Conservation (phyloP, 2,888 invertebrate genomes). For the Dastarcus helophoroides region DNA sequence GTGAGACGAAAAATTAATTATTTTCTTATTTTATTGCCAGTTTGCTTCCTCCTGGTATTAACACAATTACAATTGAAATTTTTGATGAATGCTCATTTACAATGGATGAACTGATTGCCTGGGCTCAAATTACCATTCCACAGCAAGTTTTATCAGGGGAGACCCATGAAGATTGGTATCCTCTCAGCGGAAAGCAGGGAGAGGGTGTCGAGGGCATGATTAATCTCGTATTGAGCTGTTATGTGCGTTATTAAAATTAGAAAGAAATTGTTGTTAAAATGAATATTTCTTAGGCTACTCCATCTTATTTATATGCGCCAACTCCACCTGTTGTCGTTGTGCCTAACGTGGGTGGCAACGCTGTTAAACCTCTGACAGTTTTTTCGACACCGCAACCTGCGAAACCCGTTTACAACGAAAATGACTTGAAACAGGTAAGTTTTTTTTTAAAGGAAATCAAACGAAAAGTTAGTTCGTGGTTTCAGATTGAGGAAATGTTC, state of each 20-base stretch:
- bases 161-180: slow-evolving; percentile 92
- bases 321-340: slow-evolving; percentile 61
- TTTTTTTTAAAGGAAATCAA: slow-evolving; percentile 3
- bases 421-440: slow-evolving; percentile 52
- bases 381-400: slow-evolving; percentile 34
- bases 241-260: slow-evolving; percentile 39
- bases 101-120: slow-evolving; percentile 91
- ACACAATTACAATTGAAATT: slow-evolving; percentile 81
- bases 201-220: slow-evolving; percentile 90
- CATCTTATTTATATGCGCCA: slow-evolving; percentile 44
- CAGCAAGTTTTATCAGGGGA: slow-evolving; percentile 73
- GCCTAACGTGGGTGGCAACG: slow-evolving; percentile 40
- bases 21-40: slow-evolving; percentile 36
- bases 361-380: slow-evolving; percentile 37
- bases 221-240: slow-evolving; percentile 76
- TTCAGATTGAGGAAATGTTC: slow-evolving; percentile 90
- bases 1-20: too few species aligned
- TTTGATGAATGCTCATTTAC: slow-evolving; percentile 96
- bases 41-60: slow-evolving; percentile 78
- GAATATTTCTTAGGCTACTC: slow-evolving; percentile 26
- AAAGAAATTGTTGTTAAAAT: not conserved
- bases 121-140: slow-evolving; percentile 84
- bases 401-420: slow-evolving; percentile 38
- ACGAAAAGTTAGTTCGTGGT: slow-evolving; percentile 13
- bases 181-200: slow-evolving; percentile 87